phyloP scores from a whole-genome alignment of 2,113 vertebrate genomes.

The Bombycilla garrulus region DNA sequence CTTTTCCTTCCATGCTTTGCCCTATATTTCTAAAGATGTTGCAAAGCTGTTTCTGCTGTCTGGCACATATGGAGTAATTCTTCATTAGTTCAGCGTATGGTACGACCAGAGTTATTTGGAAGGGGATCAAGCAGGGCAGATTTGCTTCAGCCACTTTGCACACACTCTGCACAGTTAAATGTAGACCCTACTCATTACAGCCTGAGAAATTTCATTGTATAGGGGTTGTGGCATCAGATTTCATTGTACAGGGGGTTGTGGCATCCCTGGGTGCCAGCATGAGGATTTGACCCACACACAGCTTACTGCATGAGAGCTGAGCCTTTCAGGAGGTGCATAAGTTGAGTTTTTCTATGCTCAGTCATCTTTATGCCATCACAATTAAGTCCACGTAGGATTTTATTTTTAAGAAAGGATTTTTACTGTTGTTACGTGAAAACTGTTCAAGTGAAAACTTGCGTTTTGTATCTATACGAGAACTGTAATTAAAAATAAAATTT shows the following conservation, averaged over 20 bases:
- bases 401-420: background rate
- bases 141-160: background rate
- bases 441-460: accelerated
- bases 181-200: background rate
- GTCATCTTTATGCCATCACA: background rate
- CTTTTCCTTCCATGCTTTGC: background rate
- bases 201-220: background rate
- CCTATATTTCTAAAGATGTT: background rate
- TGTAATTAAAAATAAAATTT: background rate
- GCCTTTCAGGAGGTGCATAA: background rate
- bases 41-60: background rate
- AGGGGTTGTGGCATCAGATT: background rate
- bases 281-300: background rate
- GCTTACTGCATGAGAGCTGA: background rate
- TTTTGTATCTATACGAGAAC: background rate
- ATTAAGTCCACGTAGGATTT: background rate
- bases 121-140: background rate
- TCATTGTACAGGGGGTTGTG: background rate
- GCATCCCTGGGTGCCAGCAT: background rate
- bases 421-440: background rate
- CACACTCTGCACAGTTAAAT: background rate
- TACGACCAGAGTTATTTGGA: background rate
- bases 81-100: background rate
- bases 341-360: background rate
- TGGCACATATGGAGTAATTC: accelerated